These are phyloP conservation scores for Ernsta delagoae DNA, from an alignment of 2,888 invertebrate species.

Conservation along the genomic window DNA sequence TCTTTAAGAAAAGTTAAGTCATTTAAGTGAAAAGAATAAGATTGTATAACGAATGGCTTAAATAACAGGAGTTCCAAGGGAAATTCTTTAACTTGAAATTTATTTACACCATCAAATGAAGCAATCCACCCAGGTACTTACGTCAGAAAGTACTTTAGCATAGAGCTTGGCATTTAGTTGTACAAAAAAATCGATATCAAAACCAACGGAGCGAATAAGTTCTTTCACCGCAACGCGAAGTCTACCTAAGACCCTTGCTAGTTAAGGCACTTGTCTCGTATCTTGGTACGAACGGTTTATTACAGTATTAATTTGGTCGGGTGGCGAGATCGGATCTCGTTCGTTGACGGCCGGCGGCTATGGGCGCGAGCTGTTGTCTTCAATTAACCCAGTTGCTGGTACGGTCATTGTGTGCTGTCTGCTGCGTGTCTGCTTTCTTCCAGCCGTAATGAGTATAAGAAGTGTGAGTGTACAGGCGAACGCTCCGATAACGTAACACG, in stretches of 20 bases:
- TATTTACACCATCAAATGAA: too few relatives aligned
- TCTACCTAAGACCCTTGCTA: neutral
- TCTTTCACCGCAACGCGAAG: conserved; percentile 12
- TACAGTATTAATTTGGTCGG: conserved; percentile 63
- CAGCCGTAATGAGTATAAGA: conserved; percentile 68
- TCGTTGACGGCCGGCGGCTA: conserved; percentile 60
- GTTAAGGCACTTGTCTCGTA: conserved; percentile 36
- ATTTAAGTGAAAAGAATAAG: too few relatives aligned
- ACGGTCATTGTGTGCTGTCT: conserved; percentile 76
- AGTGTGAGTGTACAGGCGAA: conserved; percentile 60
- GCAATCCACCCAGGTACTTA: conserved; percentile 1
- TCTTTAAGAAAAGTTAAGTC: too few relatives aligned
- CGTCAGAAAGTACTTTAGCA: neutral
- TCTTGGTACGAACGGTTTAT: conserved; percentile 55
- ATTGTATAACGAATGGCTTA: too few relatives aligned
- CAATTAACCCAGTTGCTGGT: conserved; percentile 79
- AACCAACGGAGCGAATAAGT: conserved; percentile 3
- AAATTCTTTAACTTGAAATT: neutral
- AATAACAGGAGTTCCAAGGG: too few relatives aligned
- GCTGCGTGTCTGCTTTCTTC: conserved; percentile 81
- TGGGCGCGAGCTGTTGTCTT: conserved; percentile 67
- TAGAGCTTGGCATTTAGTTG: conserved; percentile 11
- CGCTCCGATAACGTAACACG: conserved; percentile 67
- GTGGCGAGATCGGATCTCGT: conserved; percentile 63
- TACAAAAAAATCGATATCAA: conserved; percentile 3